Conservation (phyloP, 2,113 vertebrate genomes). For the Phasianus colchicus region DNA sequence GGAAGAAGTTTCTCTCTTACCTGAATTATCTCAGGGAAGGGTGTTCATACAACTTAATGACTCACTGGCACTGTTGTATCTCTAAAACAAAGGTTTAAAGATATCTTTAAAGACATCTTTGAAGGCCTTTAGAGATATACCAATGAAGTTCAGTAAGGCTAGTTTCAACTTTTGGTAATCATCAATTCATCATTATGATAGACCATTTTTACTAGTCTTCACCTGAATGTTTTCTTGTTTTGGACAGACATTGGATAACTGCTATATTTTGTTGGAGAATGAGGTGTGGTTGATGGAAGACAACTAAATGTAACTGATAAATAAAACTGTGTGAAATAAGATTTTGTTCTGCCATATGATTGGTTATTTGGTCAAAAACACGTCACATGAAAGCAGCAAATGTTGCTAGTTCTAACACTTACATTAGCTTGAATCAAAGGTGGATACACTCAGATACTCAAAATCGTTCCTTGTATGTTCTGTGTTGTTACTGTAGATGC, state of each 20-base stretch:
- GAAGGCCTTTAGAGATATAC: neutral
- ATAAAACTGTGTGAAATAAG: neutral
- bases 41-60: neutral
- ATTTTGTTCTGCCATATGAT: neutral
- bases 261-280: slow-evolving; percentile 3
- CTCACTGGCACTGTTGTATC: neutral
- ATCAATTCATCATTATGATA: neutral
- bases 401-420: neutral
- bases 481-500: neutral
- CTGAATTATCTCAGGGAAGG: neutral
- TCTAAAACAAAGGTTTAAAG: neutral
- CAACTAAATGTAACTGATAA: neutral
- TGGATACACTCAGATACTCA: neutral
- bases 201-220: neutral
- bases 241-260: neutral
- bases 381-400: neutral
- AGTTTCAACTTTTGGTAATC: neutral
- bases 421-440: neutral
- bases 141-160: neutral
- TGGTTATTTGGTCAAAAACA: neutral
- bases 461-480: neutral
- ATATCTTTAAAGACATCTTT: too few relatives aligned
- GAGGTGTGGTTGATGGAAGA: neutral
- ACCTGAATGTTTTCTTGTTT: neutral
- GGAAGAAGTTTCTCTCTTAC: neutral